A percentile compares a stretch with the other conserved stretches of the same genome.
These are phyloP conservation scores for Ormyrus nitidulus DNA, from an alignment of 2,888 invertebrate genomes.

Conservation along the genomic window DNA sequence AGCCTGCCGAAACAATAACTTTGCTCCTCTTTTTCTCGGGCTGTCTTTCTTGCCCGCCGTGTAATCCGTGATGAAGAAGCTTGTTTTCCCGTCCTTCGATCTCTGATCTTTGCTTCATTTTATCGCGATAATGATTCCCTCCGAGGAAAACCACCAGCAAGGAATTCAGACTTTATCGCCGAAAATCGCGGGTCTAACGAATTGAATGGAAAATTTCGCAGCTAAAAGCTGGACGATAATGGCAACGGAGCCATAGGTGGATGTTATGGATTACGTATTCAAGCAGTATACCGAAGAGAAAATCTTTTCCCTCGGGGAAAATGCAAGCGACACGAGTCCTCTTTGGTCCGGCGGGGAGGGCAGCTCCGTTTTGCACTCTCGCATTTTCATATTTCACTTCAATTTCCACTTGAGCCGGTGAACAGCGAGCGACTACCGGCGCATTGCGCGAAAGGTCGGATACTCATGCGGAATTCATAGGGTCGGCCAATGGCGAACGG, in stretches of 20 bases:
- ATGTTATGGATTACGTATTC: constrained; percentile 50
- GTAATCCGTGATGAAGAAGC: background rate
- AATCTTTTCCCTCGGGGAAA: constrained; percentile 57
- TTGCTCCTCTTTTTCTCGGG: constrained; percentile 45
- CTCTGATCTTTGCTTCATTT: background rate
- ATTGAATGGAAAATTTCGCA: constrained; percentile 3
- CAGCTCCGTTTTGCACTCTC: constrained; percentile 50
- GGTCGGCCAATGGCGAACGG: constrained; percentile 61
- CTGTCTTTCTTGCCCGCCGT: constrained; percentile 7
- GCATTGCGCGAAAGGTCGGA: constrained; percentile 67
- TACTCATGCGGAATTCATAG: constrained; percentile 72
- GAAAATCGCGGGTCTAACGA: background rate
- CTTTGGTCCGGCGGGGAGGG: constrained; percentile 6
- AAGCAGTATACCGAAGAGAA: constrained; percentile 35
- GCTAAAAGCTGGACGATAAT: constrained; percentile 22
- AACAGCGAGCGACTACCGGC: constrained; percentile 61
- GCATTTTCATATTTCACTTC: constrained; percentile 73
- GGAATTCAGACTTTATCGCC: no score
- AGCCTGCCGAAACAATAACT: constrained; percentile 51
- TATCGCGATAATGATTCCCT: no score
- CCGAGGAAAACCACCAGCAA: no score
- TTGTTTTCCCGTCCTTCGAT: background rate
- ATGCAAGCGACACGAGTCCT: constrained; percentile 46
- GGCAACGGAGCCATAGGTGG: constrained; percentile 21
- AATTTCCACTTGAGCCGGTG: constrained; percentile 71